phyloP scores from a whole-genome alignment of 1,140 invertebrate genomes.

The Bombyx mandarina region DNA sequence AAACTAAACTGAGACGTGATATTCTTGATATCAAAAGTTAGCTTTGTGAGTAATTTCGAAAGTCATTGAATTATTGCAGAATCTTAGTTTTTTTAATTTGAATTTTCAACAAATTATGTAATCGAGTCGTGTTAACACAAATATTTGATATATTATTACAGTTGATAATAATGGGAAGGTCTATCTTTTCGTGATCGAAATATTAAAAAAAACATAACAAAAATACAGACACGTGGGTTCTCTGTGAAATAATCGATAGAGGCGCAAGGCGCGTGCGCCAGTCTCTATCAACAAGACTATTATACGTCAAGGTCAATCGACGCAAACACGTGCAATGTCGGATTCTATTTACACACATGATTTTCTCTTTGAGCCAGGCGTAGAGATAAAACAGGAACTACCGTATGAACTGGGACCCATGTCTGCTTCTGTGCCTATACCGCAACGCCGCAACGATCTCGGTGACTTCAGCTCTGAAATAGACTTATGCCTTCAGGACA shows the following conservation, averaged over 20 bases:
- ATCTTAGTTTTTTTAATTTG: constrained; percentile 38
- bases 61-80: constrained; percentile 60
- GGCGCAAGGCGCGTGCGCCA: constrained; percentile 58
- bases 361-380: constrained; percentile 69
- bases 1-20: no score
- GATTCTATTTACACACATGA: constrained; percentile 73
- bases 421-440: constrained; percentile 75
- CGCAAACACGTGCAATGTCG: constrained; percentile 71
- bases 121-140: constrained; percentile 31
- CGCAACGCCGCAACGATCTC: constrained; percentile 62
- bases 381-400: constrained; percentile 71
- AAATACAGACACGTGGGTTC: constrained; percentile 53
- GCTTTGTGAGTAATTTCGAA: constrained; percentile 39
- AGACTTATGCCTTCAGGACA: constrained; percentile 67
- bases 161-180: background rate
- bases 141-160: background rate
- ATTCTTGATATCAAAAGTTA: no score
- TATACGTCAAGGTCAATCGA: constrained; percentile 62
- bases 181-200: background rate
- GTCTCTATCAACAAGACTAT: constrained; percentile 61
- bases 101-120: constrained; percentile 52
- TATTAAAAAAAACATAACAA: constrained; percentile 3
- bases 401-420: constrained; percentile 49
- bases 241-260: constrained; percentile 61
- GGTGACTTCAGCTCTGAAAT: constrained; percentile 70